These are phyloP conservation scores for Setophaga petechia DNA, from an alignment of 2,113 vertebrate species.

Conservation along the genomic window DNA sequence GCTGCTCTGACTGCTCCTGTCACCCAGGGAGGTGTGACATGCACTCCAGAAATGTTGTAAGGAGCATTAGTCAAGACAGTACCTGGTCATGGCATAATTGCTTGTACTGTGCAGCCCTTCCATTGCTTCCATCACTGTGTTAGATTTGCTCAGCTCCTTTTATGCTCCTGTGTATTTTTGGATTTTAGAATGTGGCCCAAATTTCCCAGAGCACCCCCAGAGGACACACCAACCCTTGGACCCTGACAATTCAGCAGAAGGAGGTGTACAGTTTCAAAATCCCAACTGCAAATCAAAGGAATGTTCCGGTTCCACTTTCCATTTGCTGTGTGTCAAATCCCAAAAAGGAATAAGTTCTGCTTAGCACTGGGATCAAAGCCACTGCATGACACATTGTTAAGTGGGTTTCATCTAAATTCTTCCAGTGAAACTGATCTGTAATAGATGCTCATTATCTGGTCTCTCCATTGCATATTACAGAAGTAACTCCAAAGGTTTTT, in stretches of 20 bases:
- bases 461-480: not conserved
- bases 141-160: not conserved
- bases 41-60: not conserved
- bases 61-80: not conserved
- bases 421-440: not conserved
- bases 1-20: not conserved
- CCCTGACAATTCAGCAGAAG: not conserved
- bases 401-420: not conserved
- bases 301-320: not conserved
- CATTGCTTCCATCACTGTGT: not conserved
- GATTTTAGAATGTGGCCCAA: not conserved
- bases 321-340: not conserved
- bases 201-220: not conserved
- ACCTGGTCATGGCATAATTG: not conserved
- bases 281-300: not conserved
- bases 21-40: not conserved
- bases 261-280: not conserved
- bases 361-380: not conserved
- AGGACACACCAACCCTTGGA: not conserved
- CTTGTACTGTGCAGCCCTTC: not conserved
- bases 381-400: not conserved
- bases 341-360: not conserved
- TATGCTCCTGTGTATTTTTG: not conserved
- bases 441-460: not conserved
- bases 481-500: constrained; percentile 1